phyloP scores from a whole-genome alignment of 2,113 vertebrate species.

The Notiomystis cincta region DNA sequence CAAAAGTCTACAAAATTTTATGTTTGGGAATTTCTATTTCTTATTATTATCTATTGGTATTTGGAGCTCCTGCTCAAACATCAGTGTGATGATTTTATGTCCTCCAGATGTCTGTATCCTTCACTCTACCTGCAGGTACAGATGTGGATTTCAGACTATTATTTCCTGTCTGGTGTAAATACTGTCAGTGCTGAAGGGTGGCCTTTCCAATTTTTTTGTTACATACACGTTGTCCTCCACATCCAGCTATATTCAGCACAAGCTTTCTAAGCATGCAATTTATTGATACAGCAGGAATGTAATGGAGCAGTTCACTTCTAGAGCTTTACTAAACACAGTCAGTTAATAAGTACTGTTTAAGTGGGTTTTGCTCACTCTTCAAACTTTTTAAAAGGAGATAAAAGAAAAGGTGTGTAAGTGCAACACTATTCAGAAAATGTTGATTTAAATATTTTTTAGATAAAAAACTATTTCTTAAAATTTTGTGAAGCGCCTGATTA shows the following conservation, averaged over 20 bases:
- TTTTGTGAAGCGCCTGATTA: not conserved
- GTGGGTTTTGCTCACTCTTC: not conserved
- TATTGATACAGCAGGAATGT: not conserved
- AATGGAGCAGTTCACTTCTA: not conserved
- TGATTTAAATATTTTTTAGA: not conserved
- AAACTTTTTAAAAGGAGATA: not conserved
- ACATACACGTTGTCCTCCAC: not conserved
- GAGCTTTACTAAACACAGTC: not conserved
- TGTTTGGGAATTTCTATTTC: not conserved
- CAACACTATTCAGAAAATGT: not conserved
- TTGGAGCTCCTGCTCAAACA: not conserved
- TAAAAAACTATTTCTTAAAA: not conserved
- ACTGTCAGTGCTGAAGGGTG: not conserved
- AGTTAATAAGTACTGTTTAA: not conserved
- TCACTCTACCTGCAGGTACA: constrained; percentile 7
- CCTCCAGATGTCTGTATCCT: not conserved
- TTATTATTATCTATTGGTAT: not conserved
- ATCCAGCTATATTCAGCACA: not conserved
- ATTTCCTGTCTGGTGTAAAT: constrained; percentile 2
- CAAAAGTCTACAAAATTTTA: not conserved
- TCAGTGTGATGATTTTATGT: not conserved
- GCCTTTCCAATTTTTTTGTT: not conserved
- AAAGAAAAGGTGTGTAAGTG: not conserved
- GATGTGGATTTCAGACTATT: not conserved
- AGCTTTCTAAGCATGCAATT: not conserved